Evolutionary conservation across 2,113 vertebrate genomes (phyloP).

Genomic region (Pluvianellus socialis): DNA sequence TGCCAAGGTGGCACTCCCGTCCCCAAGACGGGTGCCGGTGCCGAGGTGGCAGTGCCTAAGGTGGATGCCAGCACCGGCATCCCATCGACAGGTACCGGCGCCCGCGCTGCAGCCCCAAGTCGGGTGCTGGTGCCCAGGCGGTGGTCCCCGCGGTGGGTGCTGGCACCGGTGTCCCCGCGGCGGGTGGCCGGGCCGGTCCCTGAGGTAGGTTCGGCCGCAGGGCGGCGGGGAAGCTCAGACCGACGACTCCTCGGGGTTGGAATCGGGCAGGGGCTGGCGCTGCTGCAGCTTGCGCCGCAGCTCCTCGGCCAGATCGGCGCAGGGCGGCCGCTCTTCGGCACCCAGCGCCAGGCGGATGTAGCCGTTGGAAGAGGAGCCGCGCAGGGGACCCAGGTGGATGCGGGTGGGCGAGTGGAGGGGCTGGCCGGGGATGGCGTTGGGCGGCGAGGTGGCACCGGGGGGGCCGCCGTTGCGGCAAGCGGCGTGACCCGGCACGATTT

Average conservation of each 20-base stretch:
- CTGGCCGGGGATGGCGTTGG: slow-evolving; percentile 87
- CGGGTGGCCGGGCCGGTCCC: not conserved
- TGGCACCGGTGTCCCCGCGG: not conserved
- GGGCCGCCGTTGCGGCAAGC: slow-evolving; percentile 79
- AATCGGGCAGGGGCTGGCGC: slow-evolving; percentile 91
- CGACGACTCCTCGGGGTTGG: slow-evolving; percentile 96
- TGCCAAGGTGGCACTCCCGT: not conserved
- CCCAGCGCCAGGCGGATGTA: slow-evolving; percentile 94
- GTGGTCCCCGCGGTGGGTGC: not conserved
- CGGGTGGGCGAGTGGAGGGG: slow-evolving; percentile 87
- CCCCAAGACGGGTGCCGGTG: not conserved
- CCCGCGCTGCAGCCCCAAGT: not conserved
- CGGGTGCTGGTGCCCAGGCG: not conserved
- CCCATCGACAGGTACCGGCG: not conserved
- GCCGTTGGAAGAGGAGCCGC: slow-evolving; percentile 90
- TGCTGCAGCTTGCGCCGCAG: slow-evolving; percentile 85
- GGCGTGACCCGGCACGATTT: slow-evolving; percentile 94
- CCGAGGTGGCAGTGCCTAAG: not conserved
- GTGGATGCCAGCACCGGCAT: not conserved
- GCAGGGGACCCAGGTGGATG: slow-evolving; percentile 89
- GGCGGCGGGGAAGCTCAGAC: slow-evolving; percentile 75
- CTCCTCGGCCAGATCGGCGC: slow-evolving; percentile 78
- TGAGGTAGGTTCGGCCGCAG: slow-evolving; percentile 65
- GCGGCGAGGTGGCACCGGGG: slow-evolving; percentile 71
- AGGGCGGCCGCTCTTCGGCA: slow-evolving; percentile 83